Conservation (phyloP, 1,140 invertebrate genomes). For the Ceratina calcarata region DNA sequence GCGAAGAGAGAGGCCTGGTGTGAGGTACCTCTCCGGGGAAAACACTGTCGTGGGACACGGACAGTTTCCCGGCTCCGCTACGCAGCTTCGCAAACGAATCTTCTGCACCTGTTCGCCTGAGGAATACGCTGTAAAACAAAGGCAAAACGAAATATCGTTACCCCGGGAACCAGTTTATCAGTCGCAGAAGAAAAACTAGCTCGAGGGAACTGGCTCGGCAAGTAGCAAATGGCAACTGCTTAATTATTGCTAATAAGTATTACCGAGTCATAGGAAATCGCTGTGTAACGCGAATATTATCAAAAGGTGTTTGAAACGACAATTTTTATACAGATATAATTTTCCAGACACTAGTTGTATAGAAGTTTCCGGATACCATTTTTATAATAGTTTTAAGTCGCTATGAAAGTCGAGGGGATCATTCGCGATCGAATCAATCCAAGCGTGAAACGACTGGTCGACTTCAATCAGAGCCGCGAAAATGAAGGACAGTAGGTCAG, state of each 20-base stretch:
- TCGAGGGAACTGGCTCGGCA: too few relatives aligned
- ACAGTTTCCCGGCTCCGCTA: constrained; percentile 79
- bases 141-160: background rate
- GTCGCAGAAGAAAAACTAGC: too few relatives aligned
- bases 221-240: constrained; percentile 2
- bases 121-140: constrained; percentile 67
- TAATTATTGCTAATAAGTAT: too few relatives aligned
- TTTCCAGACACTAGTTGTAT: too few relatives aligned
- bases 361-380: too few relatives aligned
- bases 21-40: constrained; percentile 84
- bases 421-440: background rate
- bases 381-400: too few relatives aligned
- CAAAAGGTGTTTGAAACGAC: too few relatives aligned
- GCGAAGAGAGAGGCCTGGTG: constrained; percentile 74
- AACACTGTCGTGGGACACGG: constrained; percentile 89
- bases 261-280: too few relatives aligned
- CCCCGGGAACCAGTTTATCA: too few relatives aligned
- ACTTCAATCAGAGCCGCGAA: constrained; percentile 23
- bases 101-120: constrained; percentile 66
- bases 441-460: background rate
- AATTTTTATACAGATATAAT: too few relatives aligned
- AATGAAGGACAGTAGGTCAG: constrained; percentile 32
- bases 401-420: background rate
- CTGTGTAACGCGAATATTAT: background rate
- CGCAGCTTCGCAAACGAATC: constrained; percentile 74